phyloP scores from a whole-genome alignment of 2,888 invertebrate species.

The Caenorhabditis wallacei region DNA sequence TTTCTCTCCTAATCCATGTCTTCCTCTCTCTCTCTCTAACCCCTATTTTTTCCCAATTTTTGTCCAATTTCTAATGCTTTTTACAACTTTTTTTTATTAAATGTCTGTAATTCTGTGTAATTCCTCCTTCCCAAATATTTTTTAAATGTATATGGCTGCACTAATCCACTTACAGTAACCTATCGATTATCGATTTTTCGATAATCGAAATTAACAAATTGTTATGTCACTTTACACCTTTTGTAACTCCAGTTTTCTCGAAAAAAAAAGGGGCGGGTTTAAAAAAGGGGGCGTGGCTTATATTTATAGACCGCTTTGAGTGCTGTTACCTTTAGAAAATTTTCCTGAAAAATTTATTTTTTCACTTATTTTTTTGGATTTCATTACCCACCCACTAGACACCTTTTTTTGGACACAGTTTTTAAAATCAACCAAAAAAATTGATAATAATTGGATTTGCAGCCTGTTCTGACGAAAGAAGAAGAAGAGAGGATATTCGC shows the following conservation, averaged over 20 bases:
- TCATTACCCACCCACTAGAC: slow-evolving; percentile 9
- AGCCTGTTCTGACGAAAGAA: slow-evolving; percentile 84
- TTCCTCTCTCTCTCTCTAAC: background rate
- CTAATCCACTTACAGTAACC: slow-evolving; percentile 42
- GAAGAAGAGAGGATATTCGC: slow-evolving; percentile 85
- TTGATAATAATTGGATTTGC: no score
- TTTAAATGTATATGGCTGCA: no score
- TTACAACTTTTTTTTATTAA: slow-evolving; percentile 30
- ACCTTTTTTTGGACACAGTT: slow-evolving; percentile 1
- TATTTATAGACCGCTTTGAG: background rate
- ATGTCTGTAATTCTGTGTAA: slow-evolving; percentile 40
- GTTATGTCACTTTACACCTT: slow-evolving; percentile 38
- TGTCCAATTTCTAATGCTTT: slow-evolving; percentile 10
- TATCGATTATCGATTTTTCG: background rate
- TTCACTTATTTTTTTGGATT: slow-evolving; percentile 12
- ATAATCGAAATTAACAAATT: slow-evolving; percentile 17
- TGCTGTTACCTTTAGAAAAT: background rate
- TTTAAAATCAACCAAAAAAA: background rate
- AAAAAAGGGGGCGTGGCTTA: background rate
- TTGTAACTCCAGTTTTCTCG: slow-evolving; percentile 30
- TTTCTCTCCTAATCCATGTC: background rate
- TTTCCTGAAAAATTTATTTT: background rate
- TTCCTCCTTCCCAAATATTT: slow-evolving; percentile 22
- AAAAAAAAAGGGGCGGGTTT: background rate
- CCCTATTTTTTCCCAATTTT: background rate